Evolutionary conservation across 2,113 vertebrate species (phyloP).

Genomic region (Bufo gargarizans): DNA sequence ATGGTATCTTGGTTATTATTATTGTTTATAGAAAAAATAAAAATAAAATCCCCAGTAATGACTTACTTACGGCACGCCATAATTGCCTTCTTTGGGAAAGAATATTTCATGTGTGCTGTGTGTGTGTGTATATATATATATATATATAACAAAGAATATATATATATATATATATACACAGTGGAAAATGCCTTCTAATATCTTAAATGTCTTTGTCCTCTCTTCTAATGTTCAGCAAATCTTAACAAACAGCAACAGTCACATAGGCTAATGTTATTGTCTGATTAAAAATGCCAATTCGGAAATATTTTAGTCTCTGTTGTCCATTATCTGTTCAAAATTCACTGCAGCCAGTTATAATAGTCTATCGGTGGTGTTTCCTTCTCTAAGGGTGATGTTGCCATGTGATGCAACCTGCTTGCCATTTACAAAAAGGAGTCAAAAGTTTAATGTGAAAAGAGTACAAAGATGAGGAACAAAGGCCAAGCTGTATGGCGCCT

Average conservation of each 20-base stretch:
- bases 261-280: background rate
- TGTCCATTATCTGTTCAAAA: background rate
- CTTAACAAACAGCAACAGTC: background rate
- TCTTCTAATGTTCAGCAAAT: background rate
- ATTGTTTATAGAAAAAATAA: too few species aligned
- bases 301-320: background rate
- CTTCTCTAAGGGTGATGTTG: background rate
- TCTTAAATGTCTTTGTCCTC: too few species aligned
- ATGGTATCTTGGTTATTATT: background rate
- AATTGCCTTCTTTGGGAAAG: too few species aligned
- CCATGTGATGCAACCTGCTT: background rate
- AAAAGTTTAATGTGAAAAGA: constrained; percentile 12
- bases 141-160: too few species aligned
- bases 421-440: constrained; percentile 13
- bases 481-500: constrained; percentile 1
- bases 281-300: background rate
- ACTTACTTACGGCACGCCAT: too few species aligned
- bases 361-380: background rate
- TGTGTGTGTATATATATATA: too few species aligned
- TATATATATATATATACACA: too few species aligned
- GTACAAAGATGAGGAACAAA: background rate
- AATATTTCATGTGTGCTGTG: too few species aligned
- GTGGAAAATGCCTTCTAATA: too few species aligned
- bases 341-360: background rate
- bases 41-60: too few species aligned